phyloP scores from a whole-genome alignment of 1,140 invertebrate genomes.

The Glomeris maerens region DNA sequence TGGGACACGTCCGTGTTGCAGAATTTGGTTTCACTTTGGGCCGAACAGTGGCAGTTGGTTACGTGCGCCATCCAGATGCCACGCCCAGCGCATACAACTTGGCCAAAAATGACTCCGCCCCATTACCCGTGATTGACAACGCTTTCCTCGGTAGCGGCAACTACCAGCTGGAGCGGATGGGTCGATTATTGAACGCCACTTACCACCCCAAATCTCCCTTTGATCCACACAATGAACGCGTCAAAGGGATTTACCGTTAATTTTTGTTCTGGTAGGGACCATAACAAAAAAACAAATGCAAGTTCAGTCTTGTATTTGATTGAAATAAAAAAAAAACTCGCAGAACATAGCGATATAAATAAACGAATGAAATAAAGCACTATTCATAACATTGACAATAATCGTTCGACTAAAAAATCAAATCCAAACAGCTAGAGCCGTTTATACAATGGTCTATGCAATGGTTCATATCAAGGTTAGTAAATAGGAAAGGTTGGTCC shows the following conservation, averaged over 20 bases:
- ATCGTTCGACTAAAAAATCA: too few species aligned
- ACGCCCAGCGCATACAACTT: too few species aligned
- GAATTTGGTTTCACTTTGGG: constrained; percentile 61
- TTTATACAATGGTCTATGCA: too few species aligned
- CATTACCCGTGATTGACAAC: constrained; percentile 40
- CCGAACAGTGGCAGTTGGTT: constrained; percentile 52
- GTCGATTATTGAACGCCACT: constrained; percentile 49
- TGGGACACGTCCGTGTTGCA: constrained; percentile 62
- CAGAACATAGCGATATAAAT: too few species aligned
- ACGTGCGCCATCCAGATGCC: constrained; percentile 36
- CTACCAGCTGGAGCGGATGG: constrained; percentile 66
- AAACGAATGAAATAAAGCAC: too few species aligned
- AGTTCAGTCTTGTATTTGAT: neutral
- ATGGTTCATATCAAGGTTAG: too few species aligned
- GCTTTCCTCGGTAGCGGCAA: constrained; percentile 52
- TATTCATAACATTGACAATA: too few species aligned
- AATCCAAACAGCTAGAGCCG: too few species aligned
- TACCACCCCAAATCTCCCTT: constrained; percentile 59
- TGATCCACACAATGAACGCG: constrained; percentile 50
- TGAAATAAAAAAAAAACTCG: too few species aligned
- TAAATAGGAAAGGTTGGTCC: too few species aligned
- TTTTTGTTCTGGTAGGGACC: neutral
- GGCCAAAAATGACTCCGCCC: too few species aligned
- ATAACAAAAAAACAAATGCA: neutral
- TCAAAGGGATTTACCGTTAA: constrained; percentile 30